Evolutionary conservation across 2,888 invertebrate genomes (phyloP).

Genomic region (Crepidodera aurea): DNA sequence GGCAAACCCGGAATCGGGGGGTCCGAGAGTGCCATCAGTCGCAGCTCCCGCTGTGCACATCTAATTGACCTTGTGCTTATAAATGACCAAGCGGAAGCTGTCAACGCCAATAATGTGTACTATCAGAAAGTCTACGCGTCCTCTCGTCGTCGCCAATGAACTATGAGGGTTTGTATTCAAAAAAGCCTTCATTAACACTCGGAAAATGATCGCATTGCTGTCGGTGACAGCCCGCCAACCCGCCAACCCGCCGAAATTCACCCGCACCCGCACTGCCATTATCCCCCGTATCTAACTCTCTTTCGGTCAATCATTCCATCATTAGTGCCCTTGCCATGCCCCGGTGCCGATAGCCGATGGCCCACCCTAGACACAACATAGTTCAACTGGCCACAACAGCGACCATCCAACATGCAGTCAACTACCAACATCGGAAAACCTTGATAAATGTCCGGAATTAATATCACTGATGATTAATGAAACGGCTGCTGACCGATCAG

Average conservation of each 20-base stretch:
- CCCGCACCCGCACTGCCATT: conserved; percentile 17
- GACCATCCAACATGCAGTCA: conserved; percentile 29
- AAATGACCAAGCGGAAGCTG: conserved; percentile 60
- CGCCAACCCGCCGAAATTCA: conserved; percentile 31
- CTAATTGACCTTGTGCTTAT: conserved; percentile 62
- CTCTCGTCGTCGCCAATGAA: conserved; percentile 54
- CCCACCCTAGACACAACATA: conserved; percentile 47
- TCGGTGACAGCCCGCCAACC: conserved; percentile 55
- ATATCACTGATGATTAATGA: conserved; percentile 58
- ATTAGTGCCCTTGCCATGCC: conserved; percentile 44
- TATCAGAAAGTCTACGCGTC: conserved; percentile 56
- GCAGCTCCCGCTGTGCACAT: conserved; percentile 56
- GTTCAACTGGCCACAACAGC: conserved; percentile 46
- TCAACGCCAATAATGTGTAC: conserved; percentile 61
- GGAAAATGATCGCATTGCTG: conserved; percentile 62
- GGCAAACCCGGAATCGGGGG: conserved; percentile 26
- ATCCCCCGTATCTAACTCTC: conserved; percentile 45
- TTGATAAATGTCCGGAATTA: conserved; percentile 58
- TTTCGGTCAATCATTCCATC: conserved; percentile 59
- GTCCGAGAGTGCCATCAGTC: conserved; percentile 43
- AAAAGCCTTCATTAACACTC: conserved; percentile 63
- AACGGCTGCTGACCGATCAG: conserved; percentile 52
- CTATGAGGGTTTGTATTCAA: conserved; percentile 59
- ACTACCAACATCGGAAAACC: conserved; percentile 51
- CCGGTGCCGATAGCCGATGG: conserved; percentile 18